A percentile compares a stretch with the other conserved stretches of the same genome.
phyloP scores from a whole-genome alignment of 2,797 vertebrate species.

The Pterois miles region DNA sequence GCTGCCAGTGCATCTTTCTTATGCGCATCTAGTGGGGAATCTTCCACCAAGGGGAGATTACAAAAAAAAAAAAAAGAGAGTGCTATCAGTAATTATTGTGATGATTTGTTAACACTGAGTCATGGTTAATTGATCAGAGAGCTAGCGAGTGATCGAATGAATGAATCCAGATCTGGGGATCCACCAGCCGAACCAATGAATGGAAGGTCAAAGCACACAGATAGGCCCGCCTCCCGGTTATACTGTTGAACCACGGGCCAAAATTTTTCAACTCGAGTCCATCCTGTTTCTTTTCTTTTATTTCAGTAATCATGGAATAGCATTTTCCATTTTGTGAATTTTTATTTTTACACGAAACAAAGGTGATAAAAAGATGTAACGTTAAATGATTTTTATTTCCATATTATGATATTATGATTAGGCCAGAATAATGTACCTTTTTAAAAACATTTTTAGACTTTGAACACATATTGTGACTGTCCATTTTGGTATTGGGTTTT shows the following conservation, averaged over 20 bases:
- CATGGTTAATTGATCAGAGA: slow-evolving; percentile 82
- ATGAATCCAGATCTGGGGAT: slow-evolving; percentile 81
- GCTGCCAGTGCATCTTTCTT: slow-evolving; percentile 77
- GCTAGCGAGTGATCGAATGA: slow-evolving; percentile 77
- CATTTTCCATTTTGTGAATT: slow-evolving; percentile 72
- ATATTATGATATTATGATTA: slow-evolving; percentile 65
- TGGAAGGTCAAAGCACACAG: slow-evolving; percentile 86
- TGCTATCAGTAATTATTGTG: slow-evolving; percentile 85
- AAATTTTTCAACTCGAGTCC: slow-evolving; percentile 76
- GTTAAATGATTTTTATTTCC: slow-evolving; percentile 74
- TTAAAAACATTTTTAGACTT: slow-evolving; percentile 55
- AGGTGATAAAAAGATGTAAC: slow-evolving; percentile 67
- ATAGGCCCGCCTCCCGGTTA: slow-evolving; percentile 78
- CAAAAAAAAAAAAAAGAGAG: slow-evolving; percentile 61
- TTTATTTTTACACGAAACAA: slow-evolving; percentile 70
- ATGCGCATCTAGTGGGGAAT: slow-evolving; percentile 83
- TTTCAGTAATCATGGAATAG: slow-evolving; percentile 77
- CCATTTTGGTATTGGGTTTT: slow-evolving; percentile 56
- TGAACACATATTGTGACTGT: slow-evolving; percentile 65
- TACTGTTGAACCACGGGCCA: slow-evolving; percentile 78
- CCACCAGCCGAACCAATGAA: slow-evolving; percentile 86
- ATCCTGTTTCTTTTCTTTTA: slow-evolving; percentile 59
- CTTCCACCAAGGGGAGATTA: slow-evolving; percentile 80
- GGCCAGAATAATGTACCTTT: slow-evolving; percentile 68
- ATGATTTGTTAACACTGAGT: slow-evolving; percentile 83